phyloP scores from a whole-genome alignment of 2,113 vertebrate genomes.

The Silurus asotus region DNA sequence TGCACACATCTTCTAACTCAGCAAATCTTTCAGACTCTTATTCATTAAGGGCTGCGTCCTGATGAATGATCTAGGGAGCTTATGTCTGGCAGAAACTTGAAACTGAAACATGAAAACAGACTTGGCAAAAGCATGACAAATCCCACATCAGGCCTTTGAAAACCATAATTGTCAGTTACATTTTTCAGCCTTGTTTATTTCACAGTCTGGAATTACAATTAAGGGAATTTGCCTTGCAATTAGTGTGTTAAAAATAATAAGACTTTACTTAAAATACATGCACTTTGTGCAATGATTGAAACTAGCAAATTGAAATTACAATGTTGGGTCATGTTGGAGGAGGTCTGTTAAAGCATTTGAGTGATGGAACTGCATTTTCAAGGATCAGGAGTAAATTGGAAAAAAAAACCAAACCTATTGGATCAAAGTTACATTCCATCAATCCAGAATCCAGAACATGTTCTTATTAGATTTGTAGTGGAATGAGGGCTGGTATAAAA shows the following conservation, averaged over 20 bases:
- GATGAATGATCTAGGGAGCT: conserved; percentile 73
- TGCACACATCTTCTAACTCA: conserved; percentile 56
- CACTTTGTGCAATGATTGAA: conserved; percentile 73
- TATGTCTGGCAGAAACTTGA: conserved; percentile 71
- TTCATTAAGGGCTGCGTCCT: conserved; percentile 70
- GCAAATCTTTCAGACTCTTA: conserved; percentile 58
- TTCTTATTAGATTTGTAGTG: not conserved
- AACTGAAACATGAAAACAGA: conserved; percentile 76
- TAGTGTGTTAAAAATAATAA: conserved; percentile 82
- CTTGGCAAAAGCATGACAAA: conserved; percentile 75
- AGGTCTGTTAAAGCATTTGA: conserved; percentile 60
- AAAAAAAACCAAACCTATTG: conserved; percentile 3
- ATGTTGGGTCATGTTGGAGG: conserved; percentile 66
- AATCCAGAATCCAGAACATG: not conserved
- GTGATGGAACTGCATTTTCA: conserved; percentile 64
- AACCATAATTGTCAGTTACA: conserved; percentile 78
- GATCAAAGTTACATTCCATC: not conserved
- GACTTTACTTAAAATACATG: conserved; percentile 81
- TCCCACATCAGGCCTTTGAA: conserved; percentile 75
- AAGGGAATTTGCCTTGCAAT: conserved; percentile 80
- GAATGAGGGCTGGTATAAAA: not conserved
- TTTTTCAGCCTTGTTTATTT: conserved; percentile 80
- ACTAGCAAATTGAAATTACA: conserved; percentile 74
- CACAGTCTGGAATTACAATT: conserved; percentile 77
- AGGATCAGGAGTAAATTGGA: conserved; percentile 45